Base-by-base conservation (phyloP, 2,113 vertebrate species). In the Antennarius striatus region DNA sequence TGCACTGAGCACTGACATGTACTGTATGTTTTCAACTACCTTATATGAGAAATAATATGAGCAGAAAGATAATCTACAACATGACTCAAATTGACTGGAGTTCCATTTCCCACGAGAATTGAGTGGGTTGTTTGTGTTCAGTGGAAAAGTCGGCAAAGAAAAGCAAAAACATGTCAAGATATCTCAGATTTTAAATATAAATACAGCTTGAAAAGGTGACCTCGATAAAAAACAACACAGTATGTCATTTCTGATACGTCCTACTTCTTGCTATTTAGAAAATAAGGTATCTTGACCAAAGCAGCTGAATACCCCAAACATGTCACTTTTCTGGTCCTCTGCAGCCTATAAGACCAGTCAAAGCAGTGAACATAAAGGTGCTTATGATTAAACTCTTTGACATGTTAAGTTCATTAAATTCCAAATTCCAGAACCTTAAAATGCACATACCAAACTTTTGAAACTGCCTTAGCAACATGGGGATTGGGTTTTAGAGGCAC, bases 91-190 rank as follows among this genome's bases (percentile, higher is more conserved):
- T 28, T 55, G 71, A 76, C 57, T 71, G 13, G 0, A 58, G 53
- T 74, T 51, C 6, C 30, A 71, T 82, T 89, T 84, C 82, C 82
- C 82, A 68, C 43, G 71, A 54, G 70, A 82, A 70, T 46, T 2
- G 57, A 55, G 57, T 8, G 16, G 49, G 49, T 56, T 71, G 56
- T 71, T 77, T 74, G 28, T 69, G 40, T 72, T 73, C 42, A 56
- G 50, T 17, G 30, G 16, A 51, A 66, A 22, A 52, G 43, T 61
- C 51, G 56, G 57, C 22, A 29, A 36, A 47, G 81, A 79, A 72
- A 11, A 46, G 3, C 22, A 22, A 36, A 70, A 15, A 45, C 56
- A 14, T 22, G 3, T 4, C 13, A 47, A 14, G 11, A 48, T 58
- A 11, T 42, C 15, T 56, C 1, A 10, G 13, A n/a, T 17, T n/a